Evolutionary conservation across 92 coral and sea anemone species (phyloP).

Genomic region (Desmophyllum pertusum): DNA sequence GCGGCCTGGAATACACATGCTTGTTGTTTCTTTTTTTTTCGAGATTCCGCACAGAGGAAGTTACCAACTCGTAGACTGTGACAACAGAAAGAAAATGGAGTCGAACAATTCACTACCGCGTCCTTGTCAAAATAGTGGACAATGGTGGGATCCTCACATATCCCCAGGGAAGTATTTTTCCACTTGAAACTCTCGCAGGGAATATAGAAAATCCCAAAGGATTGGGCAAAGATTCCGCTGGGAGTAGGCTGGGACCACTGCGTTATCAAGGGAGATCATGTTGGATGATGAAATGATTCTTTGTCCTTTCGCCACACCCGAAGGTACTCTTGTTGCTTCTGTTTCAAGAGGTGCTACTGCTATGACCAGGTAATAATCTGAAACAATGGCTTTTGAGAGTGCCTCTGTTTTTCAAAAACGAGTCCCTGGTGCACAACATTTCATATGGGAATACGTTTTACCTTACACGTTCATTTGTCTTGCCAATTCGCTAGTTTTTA

Average conservation of each 20-base stretch:
- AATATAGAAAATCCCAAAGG: conserved; percentile 54
- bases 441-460: too few species aligned
- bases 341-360: conserved; percentile 36
- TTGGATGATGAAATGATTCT: conserved; percentile 22
- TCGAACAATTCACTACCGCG: conserved; percentile 20
- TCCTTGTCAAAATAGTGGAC: conserved; percentile 39
- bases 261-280: conserved; percentile 53
- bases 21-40: not conserved
- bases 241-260: conserved; percentile 54
- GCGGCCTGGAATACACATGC: too few species aligned
- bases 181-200: conserved; percentile 33
- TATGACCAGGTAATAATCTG: conserved; percentile 26
- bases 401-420: too few species aligned
- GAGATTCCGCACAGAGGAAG: conserved; percentile 38
- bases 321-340: conserved; percentile 51
- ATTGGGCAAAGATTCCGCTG: conserved; percentile 51
- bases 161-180: not conserved
- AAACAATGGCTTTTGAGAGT: too few species aligned
- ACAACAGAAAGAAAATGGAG: conserved; percentile 53
- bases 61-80: conserved; percentile 33
- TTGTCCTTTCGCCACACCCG: conserved; percentile 54
- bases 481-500: too few species aligned
- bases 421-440: too few species aligned
- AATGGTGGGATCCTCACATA: conserved; percentile 22
- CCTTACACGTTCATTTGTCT: too few species aligned